Evolutionary conservation across 1,140 invertebrate species (phyloP).

Genomic region (Zaprionus vittiger): DNA sequence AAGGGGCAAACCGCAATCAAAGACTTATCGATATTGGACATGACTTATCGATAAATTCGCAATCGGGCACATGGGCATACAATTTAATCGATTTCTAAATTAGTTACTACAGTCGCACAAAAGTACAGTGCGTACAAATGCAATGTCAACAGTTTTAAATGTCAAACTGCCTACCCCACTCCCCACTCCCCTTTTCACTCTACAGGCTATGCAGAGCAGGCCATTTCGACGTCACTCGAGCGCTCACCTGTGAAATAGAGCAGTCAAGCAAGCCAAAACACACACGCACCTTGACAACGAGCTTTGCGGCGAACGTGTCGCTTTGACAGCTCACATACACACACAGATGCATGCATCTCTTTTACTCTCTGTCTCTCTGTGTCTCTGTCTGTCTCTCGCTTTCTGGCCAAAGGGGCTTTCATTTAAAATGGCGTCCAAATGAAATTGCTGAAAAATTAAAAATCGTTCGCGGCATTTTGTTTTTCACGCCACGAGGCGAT

Average conservation of each 20-base stretch:
- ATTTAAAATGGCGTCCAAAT: slow-evolving; percentile 49
- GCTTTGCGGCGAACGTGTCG: slow-evolving; percentile 1
- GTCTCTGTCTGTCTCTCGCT: not conserved
- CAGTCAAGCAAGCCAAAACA: slow-evolving; percentile 3
- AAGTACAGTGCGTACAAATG: not conserved
- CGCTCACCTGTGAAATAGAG: slow-evolving; percentile 23
- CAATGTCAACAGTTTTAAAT: slow-evolving; percentile 2
- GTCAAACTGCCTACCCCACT: not conserved
- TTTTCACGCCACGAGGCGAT: slow-evolving; percentile 58
- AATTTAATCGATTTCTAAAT: not conserved
- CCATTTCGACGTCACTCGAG: not conserved
- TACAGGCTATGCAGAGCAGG: slow-evolving; percentile 1
- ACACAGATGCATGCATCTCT: not conserved
- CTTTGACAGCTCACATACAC: slow-evolving; percentile 1
- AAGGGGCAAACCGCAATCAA: not conserved
- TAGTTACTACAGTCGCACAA: not conserved
- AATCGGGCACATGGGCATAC: not conserved
- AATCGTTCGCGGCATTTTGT: slow-evolving; percentile 49
- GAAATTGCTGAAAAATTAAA: slow-evolving; percentile 67
- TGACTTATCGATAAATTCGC: not conserved
- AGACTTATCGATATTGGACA: not conserved
- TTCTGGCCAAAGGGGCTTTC: slow-evolving; percentile 5
- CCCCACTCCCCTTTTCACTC: not conserved
- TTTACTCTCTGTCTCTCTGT: not conserved
- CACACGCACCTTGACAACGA: not conserved